Conservation (phyloP, 92 coral and sea anemone genomes). For the Pocillopora grandis region DNA sequence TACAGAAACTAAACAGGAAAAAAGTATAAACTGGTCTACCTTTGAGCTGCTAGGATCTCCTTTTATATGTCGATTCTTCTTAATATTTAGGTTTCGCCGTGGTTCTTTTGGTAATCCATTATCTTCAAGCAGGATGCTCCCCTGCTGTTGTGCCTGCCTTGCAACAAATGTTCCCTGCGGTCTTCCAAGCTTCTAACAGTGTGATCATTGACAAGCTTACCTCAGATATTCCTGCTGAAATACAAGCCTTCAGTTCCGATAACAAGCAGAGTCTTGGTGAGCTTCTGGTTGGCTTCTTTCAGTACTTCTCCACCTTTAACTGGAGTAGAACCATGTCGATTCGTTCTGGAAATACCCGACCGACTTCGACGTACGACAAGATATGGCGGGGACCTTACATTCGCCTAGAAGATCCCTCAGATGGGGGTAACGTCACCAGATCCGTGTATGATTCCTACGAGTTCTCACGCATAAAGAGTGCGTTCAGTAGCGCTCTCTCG, state of each 20-base stretch:
- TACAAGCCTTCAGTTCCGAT: conserved; percentile 38
- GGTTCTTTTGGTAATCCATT: conserved; percentile 44
- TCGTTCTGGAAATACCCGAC: conserved; percentile 30
- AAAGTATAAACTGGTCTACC: background rate
- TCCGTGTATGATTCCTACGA: conserved; percentile 45
- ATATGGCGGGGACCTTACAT: conserved; percentile 42
- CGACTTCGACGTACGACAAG: conserved; percentile 30
- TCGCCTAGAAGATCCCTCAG: conserved; percentile 62
- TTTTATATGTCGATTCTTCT: background rate
- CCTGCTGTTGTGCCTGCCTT: conserved; percentile 42
- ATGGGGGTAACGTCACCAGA: conserved; percentile 52
- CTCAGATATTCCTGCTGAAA: conserved; percentile 11
- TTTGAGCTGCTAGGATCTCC: background rate
- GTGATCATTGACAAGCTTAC: conserved; percentile 22
- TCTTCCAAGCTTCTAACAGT: conserved; percentile 23
- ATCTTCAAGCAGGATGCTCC: conserved; percentile 43
- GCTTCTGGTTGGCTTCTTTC: conserved; percentile 77
- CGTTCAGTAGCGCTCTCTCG: conserved; percentile 41
- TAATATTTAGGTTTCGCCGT: conserved; percentile 42
- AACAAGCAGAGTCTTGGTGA: conserved; percentile 75
- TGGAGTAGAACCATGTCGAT: conserved; percentile 58
- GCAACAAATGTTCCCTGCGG: conserved; percentile 24
- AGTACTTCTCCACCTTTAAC: conserved; percentile 57
- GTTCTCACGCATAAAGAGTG: conserved; percentile 51
- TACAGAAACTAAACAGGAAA: no score